phyloP scores from a whole-genome alignment of 2,113 vertebrate species.

The Nicator chloris region DNA sequence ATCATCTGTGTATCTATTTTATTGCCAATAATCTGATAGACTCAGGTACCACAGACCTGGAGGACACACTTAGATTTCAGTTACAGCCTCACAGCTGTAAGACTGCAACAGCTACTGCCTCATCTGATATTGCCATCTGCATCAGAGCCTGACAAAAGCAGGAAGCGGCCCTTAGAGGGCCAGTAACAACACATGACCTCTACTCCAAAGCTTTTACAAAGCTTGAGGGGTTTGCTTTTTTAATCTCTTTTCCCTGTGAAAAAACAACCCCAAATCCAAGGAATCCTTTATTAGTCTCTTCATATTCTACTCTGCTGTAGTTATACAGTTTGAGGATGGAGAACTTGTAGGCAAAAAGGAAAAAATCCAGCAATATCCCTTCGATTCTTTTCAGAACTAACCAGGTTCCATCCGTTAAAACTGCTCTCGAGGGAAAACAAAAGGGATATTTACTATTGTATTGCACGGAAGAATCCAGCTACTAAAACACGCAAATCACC shows the following conservation, averaged over 20 bases:
- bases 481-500: neutral
- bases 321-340: neutral
- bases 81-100: neutral
- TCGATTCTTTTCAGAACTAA: neutral
- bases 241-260: too few species aligned
- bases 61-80: neutral
- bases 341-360: neutral
- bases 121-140: neutral
- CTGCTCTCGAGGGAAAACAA: neutral
- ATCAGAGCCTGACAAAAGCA: neutral
- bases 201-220: neutral
- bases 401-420: neutral
- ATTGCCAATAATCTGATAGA: neutral
- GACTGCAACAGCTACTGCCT: neutral
- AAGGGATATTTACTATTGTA: neutral
- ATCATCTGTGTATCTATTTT: neutral
- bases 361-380: neutral
- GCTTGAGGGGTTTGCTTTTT: neutral
- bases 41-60: neutral
- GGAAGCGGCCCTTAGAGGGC: neutral
- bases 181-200: neutral
- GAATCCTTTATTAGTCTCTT: neutral
- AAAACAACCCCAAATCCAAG: rapidly evolving
- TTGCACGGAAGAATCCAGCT: neutral
- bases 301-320: neutral